phyloP scores from a whole-genome alignment of 2,888 invertebrate genomes.

The Isoperla grammatica region DNA sequence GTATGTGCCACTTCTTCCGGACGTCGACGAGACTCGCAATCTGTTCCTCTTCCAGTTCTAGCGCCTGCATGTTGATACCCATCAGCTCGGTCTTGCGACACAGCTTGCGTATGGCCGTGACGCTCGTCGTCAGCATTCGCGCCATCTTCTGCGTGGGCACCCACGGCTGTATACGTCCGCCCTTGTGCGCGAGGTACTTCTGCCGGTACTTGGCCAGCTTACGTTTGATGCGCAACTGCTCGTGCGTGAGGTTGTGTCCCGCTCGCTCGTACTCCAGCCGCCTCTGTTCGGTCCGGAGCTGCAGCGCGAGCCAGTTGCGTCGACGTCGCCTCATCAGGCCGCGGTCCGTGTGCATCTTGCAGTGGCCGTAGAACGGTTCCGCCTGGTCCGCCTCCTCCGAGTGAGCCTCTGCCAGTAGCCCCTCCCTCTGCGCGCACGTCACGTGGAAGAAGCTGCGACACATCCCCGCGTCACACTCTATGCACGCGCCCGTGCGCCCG shows the following conservation, averaged over 20 bases:
- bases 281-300: slow-evolving; percentile 69
- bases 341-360: slow-evolving; percentile 92
- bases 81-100: slow-evolving; percentile 82
- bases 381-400: slow-evolving; percentile 86
- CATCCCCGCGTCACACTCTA: slow-evolving; percentile 97
- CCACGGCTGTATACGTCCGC: slow-evolving; percentile 74
- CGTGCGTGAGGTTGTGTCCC: slow-evolving; percentile 58
- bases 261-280: slow-evolving; percentile 53
- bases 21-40: slow-evolving; percentile 77
- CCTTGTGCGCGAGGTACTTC: slow-evolving; percentile 72
- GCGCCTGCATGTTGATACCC: slow-evolving; percentile 77
- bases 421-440: slow-evolving; percentile 93
- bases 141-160: slow-evolving; percentile 95
- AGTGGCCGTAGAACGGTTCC: slow-evolving; percentile 96
- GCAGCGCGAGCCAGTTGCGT: slow-evolving; percentile 81
- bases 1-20: slow-evolving; percentile 89
- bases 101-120: slow-evolving; percentile 78
- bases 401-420: slow-evolving; percentile 87
- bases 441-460: slow-evolving; percentile 97
- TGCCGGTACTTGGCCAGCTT: slow-evolving; percentile 79
- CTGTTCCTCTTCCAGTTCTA: slow-evolving; percentile 80
- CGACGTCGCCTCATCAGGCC: slow-evolving; percentile 69
- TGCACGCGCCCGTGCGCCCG: slow-evolving; percentile 89
- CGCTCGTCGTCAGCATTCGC: slow-evolving; percentile 80
- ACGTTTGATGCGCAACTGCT: slow-evolving; percentile 68